Evolutionary conservation across 2,113 vertebrate genomes (phyloP).

Genomic region (Xiphophorus hellerii): DNA sequence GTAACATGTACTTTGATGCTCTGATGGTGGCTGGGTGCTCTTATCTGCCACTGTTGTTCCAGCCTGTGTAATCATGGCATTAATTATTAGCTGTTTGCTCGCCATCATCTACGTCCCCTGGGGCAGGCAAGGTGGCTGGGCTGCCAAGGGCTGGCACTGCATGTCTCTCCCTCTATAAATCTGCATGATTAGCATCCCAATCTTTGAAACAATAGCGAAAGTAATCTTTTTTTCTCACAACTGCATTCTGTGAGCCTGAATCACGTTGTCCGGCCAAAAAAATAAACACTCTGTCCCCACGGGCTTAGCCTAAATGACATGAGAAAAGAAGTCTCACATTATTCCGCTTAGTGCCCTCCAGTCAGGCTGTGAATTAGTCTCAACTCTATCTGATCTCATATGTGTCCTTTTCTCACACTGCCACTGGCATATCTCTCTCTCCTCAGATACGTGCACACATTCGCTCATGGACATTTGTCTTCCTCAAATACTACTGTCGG

Average conservation of each 20-base stretch:
- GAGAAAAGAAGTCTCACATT: constrained; percentile 78
- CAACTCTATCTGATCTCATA: constrained; percentile 68
- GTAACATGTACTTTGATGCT: background rate
- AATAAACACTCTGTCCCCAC: constrained; percentile 64
- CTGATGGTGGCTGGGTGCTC: constrained; percentile 8
- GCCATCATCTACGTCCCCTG: constrained; percentile 77
- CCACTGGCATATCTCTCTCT: constrained; percentile 54
- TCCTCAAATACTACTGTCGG: constrained; percentile 64
- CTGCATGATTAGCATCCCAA: constrained; percentile 69
- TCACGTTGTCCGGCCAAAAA: constrained; percentile 51
- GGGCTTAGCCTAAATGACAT: constrained; percentile 69
- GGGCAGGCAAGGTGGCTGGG: constrained; percentile 69
- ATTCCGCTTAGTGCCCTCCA: constrained; percentile 62
- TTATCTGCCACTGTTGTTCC: constrained; percentile 77
- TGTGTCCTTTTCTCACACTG: constrained; percentile 64
- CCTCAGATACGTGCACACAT: constrained; percentile 17
- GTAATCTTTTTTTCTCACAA: constrained; percentile 1
- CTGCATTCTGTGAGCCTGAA: constrained; percentile 34
- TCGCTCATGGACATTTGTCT: constrained; percentile 54
- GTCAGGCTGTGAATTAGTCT: constrained; percentile 69
- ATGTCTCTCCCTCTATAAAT: constrained; percentile 75
- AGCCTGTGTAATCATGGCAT: constrained; percentile 81
- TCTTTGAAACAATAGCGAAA: constrained; percentile 27
- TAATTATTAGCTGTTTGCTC: constrained; percentile 85
- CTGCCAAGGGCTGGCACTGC: constrained; percentile 72